phyloP scores from a whole-genome alignment of 2,113 vertebrate species.

The Merops nubicus region DNA sequence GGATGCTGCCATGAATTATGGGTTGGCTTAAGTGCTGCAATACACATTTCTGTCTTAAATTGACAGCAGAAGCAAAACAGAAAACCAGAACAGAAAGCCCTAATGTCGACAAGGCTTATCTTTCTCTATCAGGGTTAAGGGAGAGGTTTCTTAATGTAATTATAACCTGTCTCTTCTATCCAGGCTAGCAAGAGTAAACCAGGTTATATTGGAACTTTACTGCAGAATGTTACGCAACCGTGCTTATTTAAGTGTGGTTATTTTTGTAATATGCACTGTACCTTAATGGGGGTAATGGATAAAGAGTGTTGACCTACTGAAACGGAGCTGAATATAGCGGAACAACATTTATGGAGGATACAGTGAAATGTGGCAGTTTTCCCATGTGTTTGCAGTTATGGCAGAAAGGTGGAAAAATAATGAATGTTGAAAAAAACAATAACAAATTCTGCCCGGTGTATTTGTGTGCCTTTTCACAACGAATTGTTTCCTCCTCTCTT shows the following conservation, averaged over 20 bases:
- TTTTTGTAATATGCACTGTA: background rate
- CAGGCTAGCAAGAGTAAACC: slow-evolving; percentile 18
- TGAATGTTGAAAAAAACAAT: background rate
- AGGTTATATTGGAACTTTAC: slow-evolving; percentile 19
- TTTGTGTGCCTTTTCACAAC: background rate
- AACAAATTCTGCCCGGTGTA: background rate
- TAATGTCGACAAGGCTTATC: background rate
- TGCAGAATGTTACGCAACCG: background rate
- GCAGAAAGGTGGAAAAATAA: background rate
- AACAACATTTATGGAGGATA: background rate
- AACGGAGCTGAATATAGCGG: background rate
- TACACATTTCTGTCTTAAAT: slow-evolving; percentile 35
- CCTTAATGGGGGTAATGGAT: background rate
- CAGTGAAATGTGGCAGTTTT: background rate
- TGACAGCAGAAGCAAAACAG: slow-evolving; percentile 8
- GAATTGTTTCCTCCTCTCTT: background rate
- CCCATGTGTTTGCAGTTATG: background rate
- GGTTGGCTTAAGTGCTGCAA: slow-evolving; percentile 37
- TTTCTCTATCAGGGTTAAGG: slow-evolving; percentile 18
- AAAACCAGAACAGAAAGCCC: slow-evolving; percentile 23
- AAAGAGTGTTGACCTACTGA: background rate
- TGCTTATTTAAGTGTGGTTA: slow-evolving; percentile 17
- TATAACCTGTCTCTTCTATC: slow-evolving; percentile 15
- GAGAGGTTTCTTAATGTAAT: slow-evolving; percentile 26
- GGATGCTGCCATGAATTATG: slow-evolving; percentile 47